Evolutionary conservation across 2,113 vertebrate genomes (phyloP).

Genomic region (Salvelinus namaycush): DNA sequence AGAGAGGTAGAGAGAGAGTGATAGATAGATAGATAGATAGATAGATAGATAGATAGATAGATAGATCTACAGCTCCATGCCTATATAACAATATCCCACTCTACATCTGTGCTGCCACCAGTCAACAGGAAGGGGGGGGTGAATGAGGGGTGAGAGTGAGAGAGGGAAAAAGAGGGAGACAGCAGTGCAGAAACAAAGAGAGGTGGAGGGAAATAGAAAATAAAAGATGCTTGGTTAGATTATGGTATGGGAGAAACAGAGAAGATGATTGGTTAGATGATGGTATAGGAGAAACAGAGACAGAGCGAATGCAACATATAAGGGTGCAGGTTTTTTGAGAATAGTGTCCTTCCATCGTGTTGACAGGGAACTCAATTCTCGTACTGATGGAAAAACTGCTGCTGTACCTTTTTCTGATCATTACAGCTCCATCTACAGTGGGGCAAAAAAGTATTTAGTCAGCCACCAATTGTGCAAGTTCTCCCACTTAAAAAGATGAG

Average conservation of each 20-base stretch:
- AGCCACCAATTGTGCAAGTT: no score
- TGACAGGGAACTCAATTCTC: no score
- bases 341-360: no score
- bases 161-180: background rate
- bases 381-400: no score
- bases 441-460: no score
- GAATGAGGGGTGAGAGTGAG: background rate
- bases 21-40: background rate
- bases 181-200: background rate
- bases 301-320: background rate
- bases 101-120: no score
- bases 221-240: background rate
- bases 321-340: no score
- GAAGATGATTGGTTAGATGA: background rate
- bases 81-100: no score
- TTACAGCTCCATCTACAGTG: background rate
- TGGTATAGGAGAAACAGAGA: background rate
- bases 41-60: background rate
- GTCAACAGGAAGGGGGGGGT: no score
- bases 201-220: background rate
- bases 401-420: background rate
- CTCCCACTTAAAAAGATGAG: no score
- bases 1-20: background rate
- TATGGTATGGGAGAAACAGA: constrained; percentile 8
- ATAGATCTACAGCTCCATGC: no score